These are phyloP conservation scores for Podarcis lilfordi DNA, from an alignment of 2,797 vertebrate genomes.

Conservation along the genomic window DNA sequence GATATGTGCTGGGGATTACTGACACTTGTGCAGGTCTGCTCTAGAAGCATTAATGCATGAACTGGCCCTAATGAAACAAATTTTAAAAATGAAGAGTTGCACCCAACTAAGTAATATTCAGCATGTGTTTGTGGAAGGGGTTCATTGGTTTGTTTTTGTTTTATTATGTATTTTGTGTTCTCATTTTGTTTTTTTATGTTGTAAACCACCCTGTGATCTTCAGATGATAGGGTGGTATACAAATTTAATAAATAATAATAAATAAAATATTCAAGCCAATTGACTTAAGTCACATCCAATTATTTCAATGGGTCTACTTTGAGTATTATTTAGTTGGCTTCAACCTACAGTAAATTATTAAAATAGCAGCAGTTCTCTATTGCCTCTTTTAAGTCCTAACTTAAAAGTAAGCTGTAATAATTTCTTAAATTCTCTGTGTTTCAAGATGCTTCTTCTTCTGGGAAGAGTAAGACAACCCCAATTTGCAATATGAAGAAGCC, in stretches of 20 bases:
- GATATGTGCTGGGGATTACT: not conserved
- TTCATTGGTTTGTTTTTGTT: too few species aligned
- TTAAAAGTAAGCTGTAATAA: not conserved
- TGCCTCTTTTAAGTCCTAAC: not conserved
- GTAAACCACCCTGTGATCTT: too few species aligned
- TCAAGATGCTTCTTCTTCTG: not conserved
- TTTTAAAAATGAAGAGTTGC: too few species aligned
- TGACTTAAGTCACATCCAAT: not conserved
- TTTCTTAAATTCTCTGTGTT: not conserved
- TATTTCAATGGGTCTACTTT: not conserved
- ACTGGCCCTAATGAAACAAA: not conserved
- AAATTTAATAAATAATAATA: not conserved
- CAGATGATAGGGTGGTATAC: too few species aligned
- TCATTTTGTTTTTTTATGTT: too few species aligned
- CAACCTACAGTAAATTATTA: not conserved
- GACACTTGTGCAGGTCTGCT: too few species aligned
- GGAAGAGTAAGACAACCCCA: too few species aligned
- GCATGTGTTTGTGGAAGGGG: too few species aligned
- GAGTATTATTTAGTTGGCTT: too few species aligned
- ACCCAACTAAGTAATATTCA: too few species aligned
- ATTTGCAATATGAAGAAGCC: not conserved
- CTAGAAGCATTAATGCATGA: not conserved
- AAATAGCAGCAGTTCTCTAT: not conserved
- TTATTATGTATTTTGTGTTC: too few species aligned
- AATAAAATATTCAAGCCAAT: not conserved